A percentile compares a stretch with the other conserved stretches of the same genome.
Conservation (phyloP, 2,888 invertebrate genomes). For the Amblyteles armatorius region DNA sequence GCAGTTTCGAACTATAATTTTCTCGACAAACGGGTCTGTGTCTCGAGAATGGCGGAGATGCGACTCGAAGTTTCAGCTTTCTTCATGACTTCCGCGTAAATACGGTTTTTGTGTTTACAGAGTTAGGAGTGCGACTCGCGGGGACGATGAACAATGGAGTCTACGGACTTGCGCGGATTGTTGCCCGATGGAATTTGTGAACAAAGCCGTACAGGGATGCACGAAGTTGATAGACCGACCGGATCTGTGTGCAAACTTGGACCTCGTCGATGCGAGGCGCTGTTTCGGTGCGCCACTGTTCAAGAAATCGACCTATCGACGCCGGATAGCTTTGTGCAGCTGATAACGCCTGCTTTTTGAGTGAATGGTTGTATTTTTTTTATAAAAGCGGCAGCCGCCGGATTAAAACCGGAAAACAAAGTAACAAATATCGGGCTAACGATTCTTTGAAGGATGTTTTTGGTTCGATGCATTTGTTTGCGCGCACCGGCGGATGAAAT, state of each 20-base stretch:
- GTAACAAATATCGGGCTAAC: too few species aligned
- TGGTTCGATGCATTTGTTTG: too few species aligned
- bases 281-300: background rate
- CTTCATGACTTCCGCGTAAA: background rate
- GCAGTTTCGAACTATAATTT: slow-evolving; percentile 41
- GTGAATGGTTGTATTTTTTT: background rate
- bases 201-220: background rate
- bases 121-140: background rate
- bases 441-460: too few species aligned
- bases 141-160: background rate
- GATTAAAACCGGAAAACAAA: too few species aligned
- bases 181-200: background rate
- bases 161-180: background rate
- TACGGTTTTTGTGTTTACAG: background rate
- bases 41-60: background rate
- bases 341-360: background rate
- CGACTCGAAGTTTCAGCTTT: background rate
- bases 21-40: slow-evolving; percentile 42
- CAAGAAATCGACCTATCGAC: background rate
- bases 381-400: background rate
- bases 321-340: background rate
- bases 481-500: too few species aligned
- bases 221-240: background rate
- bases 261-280: background rate
- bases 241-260: background rate